Conservation (phyloP, 2,797 vertebrate species). For the Gymnoscopelus braueri region DNA sequence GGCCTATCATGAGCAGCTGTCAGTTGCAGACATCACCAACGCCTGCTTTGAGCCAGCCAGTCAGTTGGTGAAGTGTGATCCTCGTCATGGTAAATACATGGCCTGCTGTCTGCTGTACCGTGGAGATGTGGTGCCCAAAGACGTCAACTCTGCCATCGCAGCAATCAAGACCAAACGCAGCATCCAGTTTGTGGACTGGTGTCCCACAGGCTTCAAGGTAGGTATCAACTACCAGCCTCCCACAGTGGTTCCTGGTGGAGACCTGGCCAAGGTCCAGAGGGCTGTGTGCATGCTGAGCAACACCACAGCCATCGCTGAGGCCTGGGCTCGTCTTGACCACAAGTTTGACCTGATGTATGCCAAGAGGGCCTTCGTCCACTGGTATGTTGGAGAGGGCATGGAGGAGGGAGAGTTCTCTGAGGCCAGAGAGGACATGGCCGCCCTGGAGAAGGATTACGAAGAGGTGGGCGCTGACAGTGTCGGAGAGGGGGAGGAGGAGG, state of each 20-base stretch:
- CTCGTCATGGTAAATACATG: constrained; percentile 53
- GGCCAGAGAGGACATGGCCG: constrained; percentile 3
- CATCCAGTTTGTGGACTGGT: constrained; percentile 84
- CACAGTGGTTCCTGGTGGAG: constrained; percentile 78
- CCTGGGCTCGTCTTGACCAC: constrained; percentile 23
- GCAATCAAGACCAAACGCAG: constrained; percentile 81
- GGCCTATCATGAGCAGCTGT: constrained; percentile 18
- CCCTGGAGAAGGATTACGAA: too few relatives aligned
- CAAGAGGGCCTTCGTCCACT: constrained; percentile 32
- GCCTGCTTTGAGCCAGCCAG: constrained; percentile 9
- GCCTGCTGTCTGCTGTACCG: constrained; percentile 80
- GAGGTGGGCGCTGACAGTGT: too few relatives aligned
- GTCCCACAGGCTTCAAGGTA: constrained; percentile 79
- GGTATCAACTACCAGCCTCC: constrained; percentile 81
- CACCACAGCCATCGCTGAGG: constrained; percentile 30
- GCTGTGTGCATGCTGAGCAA: constrained; percentile 78
- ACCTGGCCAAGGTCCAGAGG: constrained; percentile 76
- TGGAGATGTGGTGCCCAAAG: constrained; percentile 82
- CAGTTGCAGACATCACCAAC: constrained; percentile 9
- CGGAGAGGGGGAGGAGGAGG: too few relatives aligned
- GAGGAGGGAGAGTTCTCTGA: constrained; percentile 31
- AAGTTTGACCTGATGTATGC: constrained; percentile 33
- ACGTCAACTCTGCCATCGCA: constrained; percentile 81
- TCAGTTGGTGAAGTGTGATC: constrained; percentile 13
- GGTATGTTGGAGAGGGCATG: constrained; percentile 23